Evolutionary conservation across 2,888 invertebrate species (phyloP).

Genomic region (Rotaria socialis): DNA sequence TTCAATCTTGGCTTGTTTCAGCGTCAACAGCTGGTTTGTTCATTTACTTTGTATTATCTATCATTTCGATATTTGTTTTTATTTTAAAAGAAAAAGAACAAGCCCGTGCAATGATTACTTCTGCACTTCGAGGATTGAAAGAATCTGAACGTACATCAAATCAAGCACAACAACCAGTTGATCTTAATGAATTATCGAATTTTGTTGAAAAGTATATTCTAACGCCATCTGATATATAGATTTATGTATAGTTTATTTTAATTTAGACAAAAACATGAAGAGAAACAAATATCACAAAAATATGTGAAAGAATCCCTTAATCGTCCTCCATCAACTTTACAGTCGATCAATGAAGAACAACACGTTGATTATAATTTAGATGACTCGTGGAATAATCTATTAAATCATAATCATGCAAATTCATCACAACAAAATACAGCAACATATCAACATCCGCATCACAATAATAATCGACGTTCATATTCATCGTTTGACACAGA

Average conservation of each 20-base stretch:
- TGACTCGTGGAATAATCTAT: neutral
- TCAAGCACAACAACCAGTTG: neutral
- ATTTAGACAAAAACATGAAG: conserved; percentile 11
- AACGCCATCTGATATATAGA: too few relatives aligned
- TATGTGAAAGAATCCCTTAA: neutral
- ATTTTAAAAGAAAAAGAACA: conserved; percentile 39
- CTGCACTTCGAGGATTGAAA: conserved; percentile 44
- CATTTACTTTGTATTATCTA: neutral
- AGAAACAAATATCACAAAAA: conserved; percentile 8
- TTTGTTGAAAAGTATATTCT: neutral
- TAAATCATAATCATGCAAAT: neutral
- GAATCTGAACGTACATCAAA: conserved; percentile 40
- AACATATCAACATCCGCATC: neutral
- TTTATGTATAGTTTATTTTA: too few relatives aligned
- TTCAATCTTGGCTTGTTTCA: conserved; percentile 46
- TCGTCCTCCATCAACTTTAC: neutral
- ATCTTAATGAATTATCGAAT: neutral
- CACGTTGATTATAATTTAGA: neutral
- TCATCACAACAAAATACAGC: neutral
- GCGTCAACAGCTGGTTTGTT: conserved; percentile 17
- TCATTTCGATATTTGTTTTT: neutral
- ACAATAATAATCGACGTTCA: neutral
- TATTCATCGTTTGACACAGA: neutral
- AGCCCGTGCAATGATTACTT: conserved; percentile 40
- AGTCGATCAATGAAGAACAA: neutral